Evolutionary conservation across 1,140 invertebrate species (phyloP), one percentile per base, ranked within the genome.

Genomic region (Drosophila navojoa): DNA sequence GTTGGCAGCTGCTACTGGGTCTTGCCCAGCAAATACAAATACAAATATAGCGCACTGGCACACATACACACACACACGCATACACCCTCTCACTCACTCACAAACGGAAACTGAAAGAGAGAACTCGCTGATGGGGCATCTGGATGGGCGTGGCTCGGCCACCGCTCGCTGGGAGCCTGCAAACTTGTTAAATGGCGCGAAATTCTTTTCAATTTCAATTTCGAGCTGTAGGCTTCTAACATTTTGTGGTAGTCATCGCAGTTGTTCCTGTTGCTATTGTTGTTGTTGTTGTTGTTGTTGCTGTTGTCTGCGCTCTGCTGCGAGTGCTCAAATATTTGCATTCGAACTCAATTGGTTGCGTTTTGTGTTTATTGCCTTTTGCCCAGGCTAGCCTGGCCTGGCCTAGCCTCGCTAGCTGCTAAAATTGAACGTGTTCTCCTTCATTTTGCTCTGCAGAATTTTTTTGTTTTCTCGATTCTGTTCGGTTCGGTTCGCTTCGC

Each of bases 281-380:
- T 35, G 59, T 35, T 38, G 45, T 29, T 32, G 25, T 3, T 59
- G 40, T 58, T 42, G 19, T 58, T 52, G 27, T 7, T 59, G 42
- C 16, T 64, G 49, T 60, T 79, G 69, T 60, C 75, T 76, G 50
- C 19, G 64, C 55, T 29, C 15, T 45, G 42, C 42, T 63, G 54
- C 59, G 60, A 67, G 62, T 66, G 71, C 47, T 60, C 76, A 82
- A 87, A 87, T 87, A 89, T 87, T 87, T 87, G 82, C 84, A 82
- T 82, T 79, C 76, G 84, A 82, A 89, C 79, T 89, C 82, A 87
- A 87, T 87, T 89, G 84, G 76, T 71, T 79, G 79, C 76, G 76
- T 89, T 87, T 87, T 89, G 79, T 82, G 79, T 89, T 89, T 87
- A 89, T 87, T 87, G 79, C 84, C 69, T 71, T 76, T 87, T 71